phyloP scores from a whole-genome alignment of 1,140 invertebrate species.

The Pararge aegeria region DNA sequence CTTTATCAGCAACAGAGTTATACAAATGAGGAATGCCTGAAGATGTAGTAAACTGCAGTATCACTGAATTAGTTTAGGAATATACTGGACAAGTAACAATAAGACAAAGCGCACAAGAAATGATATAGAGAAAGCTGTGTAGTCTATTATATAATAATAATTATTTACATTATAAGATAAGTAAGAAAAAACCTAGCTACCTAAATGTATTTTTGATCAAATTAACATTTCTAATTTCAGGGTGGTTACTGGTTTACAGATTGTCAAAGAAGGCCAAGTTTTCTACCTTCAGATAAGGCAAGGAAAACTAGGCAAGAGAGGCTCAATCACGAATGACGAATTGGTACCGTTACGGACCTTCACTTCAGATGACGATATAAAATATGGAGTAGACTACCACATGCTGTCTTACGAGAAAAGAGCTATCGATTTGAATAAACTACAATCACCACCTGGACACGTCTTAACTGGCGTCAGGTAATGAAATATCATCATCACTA shows the following conservation, averaged over 20 bases:
- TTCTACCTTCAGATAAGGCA: constrained; percentile 92
- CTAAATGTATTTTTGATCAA: too few relatives aligned
- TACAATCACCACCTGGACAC: constrained; percentile 81
- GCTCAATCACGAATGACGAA: constrained; percentile 80
- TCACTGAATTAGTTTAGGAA: too few relatives aligned
- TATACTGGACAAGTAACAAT: too few relatives aligned
- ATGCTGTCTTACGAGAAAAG: constrained; percentile 87
- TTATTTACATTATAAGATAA: too few relatives aligned
- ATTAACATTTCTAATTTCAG: constrained; percentile 62
- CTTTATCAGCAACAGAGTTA: too few relatives aligned
- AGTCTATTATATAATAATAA: too few relatives aligned
- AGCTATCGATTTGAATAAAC: constrained; percentile 89
- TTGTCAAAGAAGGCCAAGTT: constrained; percentile 86
- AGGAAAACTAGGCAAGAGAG: constrained; percentile 83
- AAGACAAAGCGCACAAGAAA: too few relatives aligned
- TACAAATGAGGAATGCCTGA: too few relatives aligned
- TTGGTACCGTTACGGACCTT: constrained; percentile 84
- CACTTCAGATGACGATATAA: constrained; percentile 61
- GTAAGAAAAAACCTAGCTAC: too few relatives aligned
- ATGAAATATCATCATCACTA: too few relatives aligned
- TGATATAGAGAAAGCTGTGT: too few relatives aligned
- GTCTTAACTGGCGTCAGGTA: constrained; percentile 84
- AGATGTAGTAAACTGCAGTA: too few relatives aligned
- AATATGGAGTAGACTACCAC: constrained; percentile 85
- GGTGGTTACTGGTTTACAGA: constrained; percentile 88